A percentile compares a stretch with the other conserved stretches of the same genome.
Conservation (phyloP, 2,113 vertebrate genomes). For the Oncorhynchus gorbuscha region DNA sequence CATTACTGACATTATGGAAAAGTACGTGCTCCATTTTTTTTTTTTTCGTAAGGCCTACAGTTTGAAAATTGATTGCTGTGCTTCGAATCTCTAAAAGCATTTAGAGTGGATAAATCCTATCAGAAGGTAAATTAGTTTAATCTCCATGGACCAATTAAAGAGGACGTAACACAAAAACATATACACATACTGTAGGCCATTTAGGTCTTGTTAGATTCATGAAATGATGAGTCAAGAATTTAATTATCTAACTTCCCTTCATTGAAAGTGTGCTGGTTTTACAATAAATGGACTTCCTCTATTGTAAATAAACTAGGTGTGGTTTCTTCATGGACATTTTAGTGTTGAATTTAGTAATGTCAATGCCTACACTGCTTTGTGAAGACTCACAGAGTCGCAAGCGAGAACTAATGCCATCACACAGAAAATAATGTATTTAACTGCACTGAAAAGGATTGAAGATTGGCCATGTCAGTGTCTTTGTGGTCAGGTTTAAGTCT, state of each 20-base stretch:
- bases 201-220: constrained; percentile 8
- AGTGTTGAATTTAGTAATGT: neutral
- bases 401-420: too few species aligned
- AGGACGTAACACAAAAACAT: constrained; percentile 10
- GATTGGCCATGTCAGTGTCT: too few species aligned
- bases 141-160: constrained; percentile 60
- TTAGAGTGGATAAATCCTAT: neutral
- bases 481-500: too few species aligned
- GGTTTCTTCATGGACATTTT: neutral
- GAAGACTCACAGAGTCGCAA: too few species aligned
- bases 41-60: neutral
- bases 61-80: neutral
- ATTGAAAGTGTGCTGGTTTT: neutral
- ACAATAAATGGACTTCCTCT: neutral
- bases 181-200: neutral
- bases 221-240: neutral
- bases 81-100: neutral
- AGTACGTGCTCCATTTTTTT: neutral
- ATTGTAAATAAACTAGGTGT: neutral
- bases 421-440: too few species aligned
- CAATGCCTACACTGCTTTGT: neutral
- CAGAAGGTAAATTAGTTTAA: constrained; percentile 43
- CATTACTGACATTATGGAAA: neutral
- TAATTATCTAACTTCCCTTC: neutral
- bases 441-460: too few species aligned